Percentiles rank a stretch among this genome's conserved stretches.
phyloP scores from a whole-genome alignment of 2,888 invertebrate genomes.

The Xestia c-nigrum region DNA sequence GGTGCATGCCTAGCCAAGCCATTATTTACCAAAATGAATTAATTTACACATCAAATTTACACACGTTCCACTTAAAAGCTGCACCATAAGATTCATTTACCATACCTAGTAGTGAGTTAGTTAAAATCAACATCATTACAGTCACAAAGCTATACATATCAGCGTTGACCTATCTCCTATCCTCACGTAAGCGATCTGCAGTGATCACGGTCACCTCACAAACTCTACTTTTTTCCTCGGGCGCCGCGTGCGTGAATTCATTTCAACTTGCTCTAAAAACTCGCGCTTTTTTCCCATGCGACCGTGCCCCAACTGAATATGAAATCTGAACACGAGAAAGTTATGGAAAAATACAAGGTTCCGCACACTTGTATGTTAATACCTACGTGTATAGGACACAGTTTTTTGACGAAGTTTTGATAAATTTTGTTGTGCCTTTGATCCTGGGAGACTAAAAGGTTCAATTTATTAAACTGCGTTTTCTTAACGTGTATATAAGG shows the following conservation, averaged over 20 bases:
- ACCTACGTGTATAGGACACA: constrained; percentile 7
- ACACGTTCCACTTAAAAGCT: not conserved
- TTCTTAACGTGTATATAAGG: not conserved
- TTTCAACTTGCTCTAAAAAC: constrained; percentile 80
- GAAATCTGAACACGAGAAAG: constrained; percentile 75
- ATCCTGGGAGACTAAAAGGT: not conserved
- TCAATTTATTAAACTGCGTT: not conserved
- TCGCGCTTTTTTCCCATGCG: constrained; percentile 74
- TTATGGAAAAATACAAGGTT: constrained; percentile 67
- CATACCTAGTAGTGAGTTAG: not conserved
- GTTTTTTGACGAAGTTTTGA: constrained; percentile 14
- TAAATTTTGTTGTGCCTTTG: not conserved
- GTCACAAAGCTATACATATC: not conserved
- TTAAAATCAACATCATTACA: not conserved
- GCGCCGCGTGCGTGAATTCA: constrained; percentile 78
- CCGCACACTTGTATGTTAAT: constrained; percentile 47
- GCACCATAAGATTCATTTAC: not conserved
- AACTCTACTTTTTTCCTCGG: constrained; percentile 49
- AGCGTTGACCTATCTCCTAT: not conserved
- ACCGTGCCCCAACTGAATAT: constrained; percentile 78
- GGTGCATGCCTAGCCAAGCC: not conserved
- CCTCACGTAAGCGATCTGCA: constrained; percentile 45
- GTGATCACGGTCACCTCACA: constrained; percentile 54
- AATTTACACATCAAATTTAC: no score
- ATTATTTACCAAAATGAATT: not conserved